Evolutionary conservation across 2,797 vertebrate genomes (phyloP).

Genomic region (Liparis tanakae): DNA sequence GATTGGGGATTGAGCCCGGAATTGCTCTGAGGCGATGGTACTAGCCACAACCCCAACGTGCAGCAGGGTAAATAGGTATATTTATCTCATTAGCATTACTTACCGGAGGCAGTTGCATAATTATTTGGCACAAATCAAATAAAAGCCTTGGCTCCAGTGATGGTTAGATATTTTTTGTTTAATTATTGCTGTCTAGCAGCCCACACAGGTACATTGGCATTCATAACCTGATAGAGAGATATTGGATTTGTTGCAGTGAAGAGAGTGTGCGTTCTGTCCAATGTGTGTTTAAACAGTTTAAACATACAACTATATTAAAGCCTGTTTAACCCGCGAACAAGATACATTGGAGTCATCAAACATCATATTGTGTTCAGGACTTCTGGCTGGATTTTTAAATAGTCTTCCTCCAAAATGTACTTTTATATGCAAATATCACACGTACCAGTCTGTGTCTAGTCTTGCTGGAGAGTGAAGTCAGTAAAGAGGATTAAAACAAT

Average conservation of each 20-base stretch:
- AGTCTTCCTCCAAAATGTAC: conserved; percentile 3
- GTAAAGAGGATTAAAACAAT: conserved; percentile 27
- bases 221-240: conserved; percentile 4
- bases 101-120: background rate
- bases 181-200: background rate
- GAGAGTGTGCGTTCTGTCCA: background rate
- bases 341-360: conserved; percentile 12
- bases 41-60: too few species aligned
- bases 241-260: background rate
- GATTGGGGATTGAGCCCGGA: too few species aligned
- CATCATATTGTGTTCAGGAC: conserved; percentile 1
- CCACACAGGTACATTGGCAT: background rate
- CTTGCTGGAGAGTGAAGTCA: conserved; percentile 41
- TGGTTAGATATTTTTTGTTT: background rate
- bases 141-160: background rate
- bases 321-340: background rate
- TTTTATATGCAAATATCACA: conserved; percentile 50
- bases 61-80: background rate
- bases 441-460: conserved; percentile 25
- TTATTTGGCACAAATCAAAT: conserved; percentile 7
- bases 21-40: too few species aligned
- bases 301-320: background rate
- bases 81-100: conserved; percentile 9
- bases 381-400: conserved; percentile 24
- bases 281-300: background rate